Base-by-base conservation (phyloP, 2,888 invertebrate genomes). In the Patella pellucida region DNA sequence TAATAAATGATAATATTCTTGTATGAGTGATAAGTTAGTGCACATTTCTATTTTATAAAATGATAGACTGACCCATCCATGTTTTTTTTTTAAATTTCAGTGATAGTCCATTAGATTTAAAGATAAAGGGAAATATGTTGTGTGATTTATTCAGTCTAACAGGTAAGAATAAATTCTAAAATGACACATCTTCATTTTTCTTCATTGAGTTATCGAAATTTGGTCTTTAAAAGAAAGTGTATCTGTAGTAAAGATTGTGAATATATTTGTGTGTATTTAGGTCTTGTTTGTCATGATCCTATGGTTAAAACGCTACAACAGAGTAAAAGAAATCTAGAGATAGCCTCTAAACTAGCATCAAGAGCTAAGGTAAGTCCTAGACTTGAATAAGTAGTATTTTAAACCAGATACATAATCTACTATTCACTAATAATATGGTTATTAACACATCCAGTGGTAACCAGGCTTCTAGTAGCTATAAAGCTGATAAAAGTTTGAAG, bases 81-180 rank as follows among this genome's bases (percentile, higher is more conserved):
- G 54, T 62, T 31, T 73, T n/a, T 50, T 73, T 72, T 69, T 68
- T 72, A 68, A 52, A 72, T 85, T 86, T 15, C 82, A 96, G 97
- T 90, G 98, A 98, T 91, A 95, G 96, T 82, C 97, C 97, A 0
- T 92, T 98, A 80, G 98, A 98, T 91, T 95, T 97, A 68, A 94
- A 97, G 87, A 94, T 98, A 16, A 98, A 98, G 91, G 96, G 97
- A 0, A 95, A 97, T 3, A 93, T 98, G 90, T 92, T 98, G 84
- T 94, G 96, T 2, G 97, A 98, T 92, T 93, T 98, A 14, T 92
- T 98, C 76, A 97, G 96, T n/a, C 93, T 98, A 79, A 94, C 97
- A 79, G 97, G 97, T 67, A 80, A 79, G 84, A 69, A 56, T 15
- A 5, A 16, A 31, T 23, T 52, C 51, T 7, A 3, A 31, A 31